phyloP scores from a whole-genome alignment of 1,140 invertebrate genomes.

The Parapsyche elsis region DNA sequence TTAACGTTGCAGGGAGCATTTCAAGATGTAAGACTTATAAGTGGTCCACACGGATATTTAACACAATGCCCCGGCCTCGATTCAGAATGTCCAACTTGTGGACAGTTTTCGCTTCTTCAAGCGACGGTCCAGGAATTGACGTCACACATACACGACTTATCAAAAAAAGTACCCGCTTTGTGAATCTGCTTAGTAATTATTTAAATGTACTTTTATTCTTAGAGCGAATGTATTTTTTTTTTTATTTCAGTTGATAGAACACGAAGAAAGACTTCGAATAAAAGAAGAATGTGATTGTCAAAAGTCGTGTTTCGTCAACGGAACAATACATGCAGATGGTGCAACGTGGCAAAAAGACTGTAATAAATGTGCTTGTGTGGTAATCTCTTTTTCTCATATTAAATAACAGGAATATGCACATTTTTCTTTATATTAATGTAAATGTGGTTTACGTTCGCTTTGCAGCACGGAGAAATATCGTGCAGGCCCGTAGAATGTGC shows the following conservation, averaged over 20 bases:
- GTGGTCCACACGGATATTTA: constrained; percentile 85
- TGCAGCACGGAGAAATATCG: constrained; percentile 82
- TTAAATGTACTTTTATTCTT: too few relatives aligned
- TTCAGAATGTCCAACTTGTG: constrained; percentile 89
- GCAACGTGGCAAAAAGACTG: constrained; percentile 84
- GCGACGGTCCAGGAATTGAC: constrained; percentile 76
- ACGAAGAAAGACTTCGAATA: constrained; percentile 78
- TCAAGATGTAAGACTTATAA: constrained; percentile 87
- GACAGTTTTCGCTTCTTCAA: constrained; percentile 85
- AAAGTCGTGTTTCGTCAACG: constrained; percentile 86
- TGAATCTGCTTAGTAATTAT: background rate
- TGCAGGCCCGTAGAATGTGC: constrained; percentile 84
- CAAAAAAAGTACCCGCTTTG: constrained; percentile 71
- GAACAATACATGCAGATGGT: constrained; percentile 82
- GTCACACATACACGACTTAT: constrained; percentile 75
- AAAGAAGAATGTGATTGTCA: constrained; percentile 91
- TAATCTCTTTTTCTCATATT: constrained; percentile 59
- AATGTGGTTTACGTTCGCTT: background rate
- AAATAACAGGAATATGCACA: background rate
- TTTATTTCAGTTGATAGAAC: constrained; percentile 75
- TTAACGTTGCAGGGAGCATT: constrained; percentile 78
- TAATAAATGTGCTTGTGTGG: constrained; percentile 84
- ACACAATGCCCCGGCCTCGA: constrained; percentile 87
- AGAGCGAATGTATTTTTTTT: background rate
- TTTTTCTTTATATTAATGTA: constrained; percentile 14